Evolutionary conservation across 1,140 invertebrate species (phyloP), one percentile per base, ranked within the genome.

Genomic region (Drosophila kurseongensis): DNA sequence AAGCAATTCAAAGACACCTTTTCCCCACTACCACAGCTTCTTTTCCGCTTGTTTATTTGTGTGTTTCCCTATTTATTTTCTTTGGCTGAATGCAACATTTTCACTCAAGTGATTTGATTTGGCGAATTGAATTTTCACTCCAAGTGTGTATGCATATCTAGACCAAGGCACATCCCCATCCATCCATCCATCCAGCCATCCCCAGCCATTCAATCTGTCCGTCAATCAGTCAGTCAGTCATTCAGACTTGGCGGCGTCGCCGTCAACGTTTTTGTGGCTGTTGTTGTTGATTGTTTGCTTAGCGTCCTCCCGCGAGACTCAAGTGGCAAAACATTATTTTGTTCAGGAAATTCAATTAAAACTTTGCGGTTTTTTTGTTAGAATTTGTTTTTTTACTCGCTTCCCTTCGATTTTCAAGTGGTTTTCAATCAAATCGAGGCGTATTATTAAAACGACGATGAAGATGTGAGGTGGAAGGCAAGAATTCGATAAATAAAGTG

Each of bases 51-150:
- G 36, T 68, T 79, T 77, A 44, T 78, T 84, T 79, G 57, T 60
- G 40, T 56, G 35, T 56, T 67, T 84, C 81, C 55, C 76, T 51
- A 78, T 67, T 78, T 80, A 81, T 68, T 59, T 72, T 65, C 63
- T 51, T 76, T 72, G 42, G 12, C 36, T 48, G 52, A 72, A 72
- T 71, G 68, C 65, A 72, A 71, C 68, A 72, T 86, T 88, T 86
- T 83, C 83, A 83, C 83, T 88, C 83, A 88, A 88, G 83, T 89
- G 83, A 88, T 88, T 88, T 88, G 84, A 88, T 88, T 88, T 88
- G 75, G 79, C 83, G 84, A 88, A 88, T 88, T 89, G 79, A 88
- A 80, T 86, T 88, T 86, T 75, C 36, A 44, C 83, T 61, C 75
- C 60, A 56, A 83, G 83, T 83, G 57, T 89, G 83, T 89, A 83